Conservation (phyloP, 2,797 vertebrate genomes). For the Muraenolepis orangiensis region DNA sequence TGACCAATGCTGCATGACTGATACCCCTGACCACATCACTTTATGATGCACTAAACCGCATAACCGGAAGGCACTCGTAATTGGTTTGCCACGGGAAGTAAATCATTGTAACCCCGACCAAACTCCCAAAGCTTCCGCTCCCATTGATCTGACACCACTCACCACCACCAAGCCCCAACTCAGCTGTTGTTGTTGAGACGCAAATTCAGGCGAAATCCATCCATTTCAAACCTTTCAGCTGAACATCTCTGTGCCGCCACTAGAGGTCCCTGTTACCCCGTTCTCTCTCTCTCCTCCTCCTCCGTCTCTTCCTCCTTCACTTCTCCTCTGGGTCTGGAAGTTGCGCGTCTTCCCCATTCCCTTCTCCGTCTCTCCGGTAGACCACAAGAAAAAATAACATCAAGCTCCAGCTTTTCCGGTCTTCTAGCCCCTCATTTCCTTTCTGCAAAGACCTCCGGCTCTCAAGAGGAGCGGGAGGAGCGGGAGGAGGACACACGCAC, state of each 20-base stretch:
- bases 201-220: neutral
- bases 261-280: conserved; percentile 55
- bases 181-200: neutral
- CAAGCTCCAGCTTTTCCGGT: conserved; percentile 76
- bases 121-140: neutral
- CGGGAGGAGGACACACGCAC: neutral
- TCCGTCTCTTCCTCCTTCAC: neutral
- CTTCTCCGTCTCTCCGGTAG: conserved; percentile 33
- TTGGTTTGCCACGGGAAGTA: neutral
- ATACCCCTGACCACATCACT: neutral
- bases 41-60: neutral
- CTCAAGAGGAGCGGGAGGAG: conserved; percentile 23
- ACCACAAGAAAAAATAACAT: conserved; percentile 34
- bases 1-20: neutral
- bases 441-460: conserved; percentile 54
- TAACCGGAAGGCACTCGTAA: neutral
- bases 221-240: conserved; percentile 8
- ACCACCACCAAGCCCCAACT: neutral
- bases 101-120: neutral
- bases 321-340: conserved; percentile 15
- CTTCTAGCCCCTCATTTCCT: conserved; percentile 75
- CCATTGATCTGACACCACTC: neutral
- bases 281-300: neutral
- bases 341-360: conserved; percentile 25
- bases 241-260: conserved; percentile 45